Conservation (phyloP, 2,888 invertebrate species). For the Nephrotoma flavescens region DNA sequence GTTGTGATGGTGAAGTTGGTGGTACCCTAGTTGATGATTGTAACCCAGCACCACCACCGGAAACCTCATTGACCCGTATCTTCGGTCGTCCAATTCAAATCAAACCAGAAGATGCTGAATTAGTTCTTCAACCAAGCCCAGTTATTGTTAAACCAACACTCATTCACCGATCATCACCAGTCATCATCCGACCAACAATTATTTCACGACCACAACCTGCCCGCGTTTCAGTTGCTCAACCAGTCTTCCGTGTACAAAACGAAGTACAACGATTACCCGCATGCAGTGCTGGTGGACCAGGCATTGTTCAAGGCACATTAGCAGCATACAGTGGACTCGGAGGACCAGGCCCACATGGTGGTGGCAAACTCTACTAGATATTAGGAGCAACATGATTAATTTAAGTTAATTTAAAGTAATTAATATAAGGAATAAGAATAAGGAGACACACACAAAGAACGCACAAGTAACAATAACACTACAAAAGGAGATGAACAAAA, state of each 20-base stretch:
- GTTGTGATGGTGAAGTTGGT: background rate
- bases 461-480: background rate
- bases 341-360: background rate
- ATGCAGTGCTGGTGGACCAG: background rate
- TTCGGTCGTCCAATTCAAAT: background rate
- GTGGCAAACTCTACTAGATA: background rate
- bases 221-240: background rate
- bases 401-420: background rate
- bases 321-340: background rate
- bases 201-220: background rate
- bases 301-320: background rate
- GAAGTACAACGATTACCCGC: background rate
- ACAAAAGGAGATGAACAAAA: background rate
- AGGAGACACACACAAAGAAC: background rate
- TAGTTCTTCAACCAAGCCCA: background rate
- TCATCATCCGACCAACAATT: background rate
- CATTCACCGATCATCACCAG: background rate
- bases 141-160: background rate
- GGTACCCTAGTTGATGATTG: background rate
- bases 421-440: background rate
- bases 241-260: background rate
- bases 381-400: background rate
- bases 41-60: background rate
- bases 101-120: background rate
- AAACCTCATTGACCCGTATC: background rate